These are phyloP conservation scores for Nannospalax galili DNA, from an alignment of 2,113 vertebrate species.

Conservation along the genomic window DNA sequence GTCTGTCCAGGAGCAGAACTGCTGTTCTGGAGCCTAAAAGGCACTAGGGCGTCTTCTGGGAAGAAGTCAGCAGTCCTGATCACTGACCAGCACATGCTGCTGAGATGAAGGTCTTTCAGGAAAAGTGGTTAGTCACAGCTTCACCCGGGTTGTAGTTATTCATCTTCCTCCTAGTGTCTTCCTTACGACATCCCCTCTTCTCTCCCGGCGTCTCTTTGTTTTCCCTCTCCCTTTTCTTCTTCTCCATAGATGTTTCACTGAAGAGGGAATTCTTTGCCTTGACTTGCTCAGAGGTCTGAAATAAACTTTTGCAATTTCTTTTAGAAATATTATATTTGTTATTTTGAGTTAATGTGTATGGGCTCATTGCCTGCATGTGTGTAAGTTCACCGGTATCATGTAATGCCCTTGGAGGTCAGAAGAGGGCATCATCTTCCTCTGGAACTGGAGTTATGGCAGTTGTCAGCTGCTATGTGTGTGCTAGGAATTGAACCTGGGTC, in stretches of 20 bases:
- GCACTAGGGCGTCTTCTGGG: not conserved
- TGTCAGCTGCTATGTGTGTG: no score
- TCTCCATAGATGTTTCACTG: not conserved
- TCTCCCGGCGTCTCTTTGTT: not conserved
- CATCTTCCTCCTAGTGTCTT: not conserved
- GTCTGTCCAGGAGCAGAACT: not conserved
- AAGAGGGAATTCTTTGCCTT: not conserved
- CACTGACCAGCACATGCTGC: not conserved
- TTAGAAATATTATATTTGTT: no score
- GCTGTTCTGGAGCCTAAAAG: not conserved
- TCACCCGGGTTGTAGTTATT: not conserved
- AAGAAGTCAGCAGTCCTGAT: not conserved
- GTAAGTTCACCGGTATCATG: no score
- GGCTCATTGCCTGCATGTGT: no score
- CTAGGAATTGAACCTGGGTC: no score
- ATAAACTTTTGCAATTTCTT: not conserved
- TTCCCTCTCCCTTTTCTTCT: not conserved
- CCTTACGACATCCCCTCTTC: not conserved
- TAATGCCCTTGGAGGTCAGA: no score
- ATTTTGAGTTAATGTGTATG: no score
- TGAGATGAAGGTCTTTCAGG: no score
- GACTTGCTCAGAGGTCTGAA: not conserved
- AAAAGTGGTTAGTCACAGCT: not conserved
- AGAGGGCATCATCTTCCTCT: no score
- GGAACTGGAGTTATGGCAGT: no score